These are phyloP conservation scores for Glomeris marginata DNA, from an alignment of 2,888 invertebrate genomes.

Conservation along the genomic window DNA sequence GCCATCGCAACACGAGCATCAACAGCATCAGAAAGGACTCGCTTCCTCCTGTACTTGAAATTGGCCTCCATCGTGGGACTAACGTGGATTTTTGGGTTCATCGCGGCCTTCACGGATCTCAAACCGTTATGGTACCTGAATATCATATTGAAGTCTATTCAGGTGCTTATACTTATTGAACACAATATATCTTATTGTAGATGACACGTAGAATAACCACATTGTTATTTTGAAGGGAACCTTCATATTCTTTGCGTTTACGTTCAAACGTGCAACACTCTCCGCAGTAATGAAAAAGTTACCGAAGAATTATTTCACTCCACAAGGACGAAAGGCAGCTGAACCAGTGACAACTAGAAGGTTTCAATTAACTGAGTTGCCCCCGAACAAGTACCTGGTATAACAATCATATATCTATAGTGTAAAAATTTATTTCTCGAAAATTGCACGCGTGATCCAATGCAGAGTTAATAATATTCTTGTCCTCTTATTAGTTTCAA, in stretches of 20 bases:
- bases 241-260: constrained; percentile 36
- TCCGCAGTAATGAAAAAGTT: background rate
- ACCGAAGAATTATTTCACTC: too few relatives aligned
- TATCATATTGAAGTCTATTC: constrained; percentile 32
- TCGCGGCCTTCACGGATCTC: constrained; percentile 27
- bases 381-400: background rate
- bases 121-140: constrained; percentile 32
- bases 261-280: constrained; percentile 17
- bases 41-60: constrained; percentile 23
- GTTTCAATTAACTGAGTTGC: background rate
- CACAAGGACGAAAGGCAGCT: too few relatives aligned
- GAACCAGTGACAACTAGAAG: background rate
- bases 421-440: too few relatives aligned
- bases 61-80: constrained; percentile 33
- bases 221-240: constrained; percentile 27
- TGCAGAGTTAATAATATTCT: too few relatives aligned
- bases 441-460: too few relatives aligned
- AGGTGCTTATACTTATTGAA: constrained; percentile 16
- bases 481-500: too few relatives aligned
- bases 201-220: too few relatives aligned
- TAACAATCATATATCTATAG: too few relatives aligned
- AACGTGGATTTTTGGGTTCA: constrained; percentile 33
- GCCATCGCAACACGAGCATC: background rate
- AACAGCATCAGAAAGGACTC: background rate
- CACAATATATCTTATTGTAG: too few relatives aligned